Percentiles rank a stretch among this genome's conserved stretches.
phyloP scores from a whole-genome alignment of 2,888 invertebrate genomes.

The Geophilus truncorum region DNA sequence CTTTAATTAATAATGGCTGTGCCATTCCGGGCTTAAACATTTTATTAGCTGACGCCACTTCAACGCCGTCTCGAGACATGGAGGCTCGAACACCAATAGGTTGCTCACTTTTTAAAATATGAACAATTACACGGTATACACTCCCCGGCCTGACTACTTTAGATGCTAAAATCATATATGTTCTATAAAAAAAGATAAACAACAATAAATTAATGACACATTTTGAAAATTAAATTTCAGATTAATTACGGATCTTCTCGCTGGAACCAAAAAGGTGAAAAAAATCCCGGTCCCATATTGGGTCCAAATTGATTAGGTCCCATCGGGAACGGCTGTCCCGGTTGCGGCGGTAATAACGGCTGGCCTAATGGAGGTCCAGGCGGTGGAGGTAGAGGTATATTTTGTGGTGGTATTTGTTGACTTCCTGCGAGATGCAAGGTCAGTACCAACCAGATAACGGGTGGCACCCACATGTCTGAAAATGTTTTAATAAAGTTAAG shows the following conservation, averaged over 20 bases:
- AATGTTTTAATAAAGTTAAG: neutral
- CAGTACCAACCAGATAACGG: neutral
- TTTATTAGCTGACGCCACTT: slow-evolving; percentile 33
- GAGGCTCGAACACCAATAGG: slow-evolving; percentile 34
- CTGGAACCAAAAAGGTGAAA: neutral
- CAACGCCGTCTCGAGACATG: slow-evolving; percentile 36
- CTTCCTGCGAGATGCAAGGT: neutral
- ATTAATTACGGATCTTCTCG: slow-evolving; percentile 8
- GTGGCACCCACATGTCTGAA: neutral
- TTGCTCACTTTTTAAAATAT: slow-evolving; percentile 28
- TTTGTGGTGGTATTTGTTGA: neutral
- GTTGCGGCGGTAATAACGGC: neutral
- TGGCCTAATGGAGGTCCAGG: too few relatives aligned
- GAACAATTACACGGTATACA: slow-evolving; percentile 36
- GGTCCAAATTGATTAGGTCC: neutral
- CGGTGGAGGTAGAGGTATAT: too few relatives aligned
- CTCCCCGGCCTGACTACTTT: slow-evolving; percentile 36
- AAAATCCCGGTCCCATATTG: neutral
- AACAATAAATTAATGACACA: neutral
- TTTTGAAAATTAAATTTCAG: neutral
- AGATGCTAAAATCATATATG: slow-evolving; percentile 37
- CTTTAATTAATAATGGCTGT: slow-evolving; percentile 33
- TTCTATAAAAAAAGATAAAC: slow-evolving; percentile 30
- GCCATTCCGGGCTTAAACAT: slow-evolving; percentile 21
- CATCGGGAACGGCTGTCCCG: neutral